Evolutionary conservation across 2,797 vertebrate genomes (phyloP), one percentile per base, ranked within the genome.

Genomic region (Mormyrops attenuatus): DNA sequence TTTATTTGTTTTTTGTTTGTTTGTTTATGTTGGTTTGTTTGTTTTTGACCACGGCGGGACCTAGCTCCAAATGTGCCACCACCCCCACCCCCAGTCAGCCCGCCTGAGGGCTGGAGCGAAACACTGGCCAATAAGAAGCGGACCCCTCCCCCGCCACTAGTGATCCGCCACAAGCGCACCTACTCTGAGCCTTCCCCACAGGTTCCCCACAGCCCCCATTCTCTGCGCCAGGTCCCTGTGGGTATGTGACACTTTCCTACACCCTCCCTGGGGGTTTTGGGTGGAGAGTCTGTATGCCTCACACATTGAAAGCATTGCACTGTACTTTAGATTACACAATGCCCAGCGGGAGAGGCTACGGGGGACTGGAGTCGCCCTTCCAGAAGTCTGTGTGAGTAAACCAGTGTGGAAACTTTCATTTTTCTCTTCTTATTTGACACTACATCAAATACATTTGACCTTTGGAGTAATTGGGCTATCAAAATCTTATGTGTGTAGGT

Each of bases 111-210:
- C 17, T 89, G 91, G 90, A 90, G 88, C 63, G 91, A 92, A 73
- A 90, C 92, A 73, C 89, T 92, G 90, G 91, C 92, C 91, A 94
- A 90, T 86, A 96, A 92, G 92, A 96, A 94, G 92, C 89, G 90
- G 34, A 95, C 93, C 41, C 93, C 95, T 73, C 95, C 92, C 85
- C 93, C 93, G 11, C 92, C 95, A 26, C 92, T 95, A 11, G 92
- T 92, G 49, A 93, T 94, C 88, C 95, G 96, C 41, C 96, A 97
- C 94, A 97, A 97, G 93, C 94, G 95, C 82, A 96, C 95, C 66
- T 95, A 95, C 85, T 97, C 96, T 0, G 97, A 97, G 92, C 97
- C 96, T 22, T 91, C 82, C 0, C 93, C 94, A 11, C 92, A 92
- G 47, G 92, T 93, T 26, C 94, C 89, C 0, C 91, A 92, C 89